Evolutionary conservation across 2,797 vertebrate species (phyloP).

Genomic region (Megalops cyprinoides): DNA sequence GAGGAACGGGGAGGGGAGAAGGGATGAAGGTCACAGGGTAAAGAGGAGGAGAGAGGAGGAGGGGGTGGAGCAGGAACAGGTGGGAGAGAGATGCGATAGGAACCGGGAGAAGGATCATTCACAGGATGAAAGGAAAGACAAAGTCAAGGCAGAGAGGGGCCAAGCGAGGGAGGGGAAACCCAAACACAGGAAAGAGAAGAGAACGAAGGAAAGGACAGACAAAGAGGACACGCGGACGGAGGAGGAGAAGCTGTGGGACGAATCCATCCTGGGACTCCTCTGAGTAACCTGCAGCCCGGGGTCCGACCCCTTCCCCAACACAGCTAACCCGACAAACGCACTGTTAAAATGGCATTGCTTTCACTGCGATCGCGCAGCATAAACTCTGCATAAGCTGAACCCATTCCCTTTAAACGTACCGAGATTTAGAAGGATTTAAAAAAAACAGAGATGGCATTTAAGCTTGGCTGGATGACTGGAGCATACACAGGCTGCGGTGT

Average conservation of each 20-base stretch:
- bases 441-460: neutral
- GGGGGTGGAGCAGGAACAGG: slow-evolving; percentile 46
- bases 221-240: slow-evolving; percentile 74
- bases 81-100: slow-evolving; percentile 46
- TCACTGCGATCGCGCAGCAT: neutral
- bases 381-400: neutral
- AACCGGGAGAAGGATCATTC: slow-evolving; percentile 51
- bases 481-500: neutral
- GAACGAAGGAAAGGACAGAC: slow-evolving; percentile 56
- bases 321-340: neutral
- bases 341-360: neutral
- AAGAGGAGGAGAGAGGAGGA: slow-evolving; percentile 45
- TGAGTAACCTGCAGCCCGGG: slow-evolving; percentile 51
- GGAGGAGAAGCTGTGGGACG: slow-evolving; percentile 87
- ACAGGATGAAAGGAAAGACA: slow-evolving; percentile 46
- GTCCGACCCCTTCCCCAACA: neutral
- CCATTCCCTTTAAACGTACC: neutral
- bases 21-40: slow-evolving; percentile 46
- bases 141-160: slow-evolving; percentile 40
- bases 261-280: slow-evolving; percentile 82
- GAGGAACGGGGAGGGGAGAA: slow-evolving; percentile 33
- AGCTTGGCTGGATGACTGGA: neutral
- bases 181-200: slow-evolving; percentile 75
- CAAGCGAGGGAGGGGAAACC: slow-evolving; percentile 55
- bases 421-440: neutral